Conservation (phyloP, 2,888 invertebrate genomes). For the Nomada flava region DNA sequence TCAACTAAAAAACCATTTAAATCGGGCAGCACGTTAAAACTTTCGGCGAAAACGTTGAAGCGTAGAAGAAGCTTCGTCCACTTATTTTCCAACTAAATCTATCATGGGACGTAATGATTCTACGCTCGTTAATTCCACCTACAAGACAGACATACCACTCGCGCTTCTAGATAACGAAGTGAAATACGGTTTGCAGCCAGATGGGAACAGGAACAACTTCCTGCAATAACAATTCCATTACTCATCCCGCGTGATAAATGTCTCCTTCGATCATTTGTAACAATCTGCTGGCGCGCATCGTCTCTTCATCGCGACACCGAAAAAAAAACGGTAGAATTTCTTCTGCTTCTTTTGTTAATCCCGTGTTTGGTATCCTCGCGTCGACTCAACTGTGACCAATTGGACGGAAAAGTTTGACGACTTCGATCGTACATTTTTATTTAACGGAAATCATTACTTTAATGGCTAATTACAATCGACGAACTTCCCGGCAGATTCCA, state of each 20-base stretch:
- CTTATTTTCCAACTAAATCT: too few species aligned
- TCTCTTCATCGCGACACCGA: neutral
- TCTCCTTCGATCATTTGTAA: constrained; percentile 25
- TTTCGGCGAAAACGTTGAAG: too few species aligned
- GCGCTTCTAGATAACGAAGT: neutral
- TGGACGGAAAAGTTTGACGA: neutral
- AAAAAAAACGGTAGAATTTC: neutral
- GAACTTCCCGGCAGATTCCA: neutral
- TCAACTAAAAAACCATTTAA: too few species aligned
- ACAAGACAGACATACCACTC: neutral
- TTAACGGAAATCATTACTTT: neutral
- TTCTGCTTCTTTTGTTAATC: neutral
- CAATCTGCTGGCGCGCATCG: neutral
- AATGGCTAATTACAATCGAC: neutral
- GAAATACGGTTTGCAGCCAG: constrained; percentile 18
- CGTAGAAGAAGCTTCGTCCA: too few species aligned
- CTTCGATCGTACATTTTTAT: neutral
- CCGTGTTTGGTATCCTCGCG: neutral
- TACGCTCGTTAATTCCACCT: neutral
- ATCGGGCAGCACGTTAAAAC: too few species aligned
- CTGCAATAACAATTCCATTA: constrained; percentile 51
- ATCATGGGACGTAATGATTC: neutral
- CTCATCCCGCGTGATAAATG: constrained; percentile 51
- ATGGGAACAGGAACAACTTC: constrained; percentile 34
- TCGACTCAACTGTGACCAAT: too few species aligned